These are phyloP conservation scores for Zelleria hepariella DNA, from an alignment of 2,888 invertebrate species.

Conservation along the genomic window DNA sequence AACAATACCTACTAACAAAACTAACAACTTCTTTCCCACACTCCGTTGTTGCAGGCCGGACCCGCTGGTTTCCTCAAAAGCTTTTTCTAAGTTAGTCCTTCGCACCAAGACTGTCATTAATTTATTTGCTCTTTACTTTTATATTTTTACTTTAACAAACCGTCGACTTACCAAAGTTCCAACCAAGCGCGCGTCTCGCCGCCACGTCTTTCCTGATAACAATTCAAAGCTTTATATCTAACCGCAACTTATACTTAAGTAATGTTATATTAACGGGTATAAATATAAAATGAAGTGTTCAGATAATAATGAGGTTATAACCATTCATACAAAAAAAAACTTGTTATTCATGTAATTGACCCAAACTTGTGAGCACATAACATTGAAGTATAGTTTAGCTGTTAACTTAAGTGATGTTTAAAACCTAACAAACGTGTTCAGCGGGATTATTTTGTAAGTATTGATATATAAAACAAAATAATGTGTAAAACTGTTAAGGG, in stretches of 20 bases:
- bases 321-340: neutral
- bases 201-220: slow-evolving; percentile 44
- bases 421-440: slow-evolving; percentile 63
- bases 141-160: slow-evolving; percentile 7
- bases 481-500: slow-evolving; percentile 60
- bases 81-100: slow-evolving; percentile 85
- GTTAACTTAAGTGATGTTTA: slow-evolving; percentile 63
- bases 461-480: slow-evolving; percentile 45
- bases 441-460: slow-evolving; percentile 67
- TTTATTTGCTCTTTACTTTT: slow-evolving; percentile 58
- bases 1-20: slow-evolving; percentile 23
- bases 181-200: slow-evolving; percentile 22
- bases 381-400: slow-evolving; percentile 60
- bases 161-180: slow-evolving; percentile 16
- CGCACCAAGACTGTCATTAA: slow-evolving; percentile 68
- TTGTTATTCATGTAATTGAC: slow-evolving; percentile 4
- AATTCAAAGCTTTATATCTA: slow-evolving; percentile 34
- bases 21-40: slow-evolving; percentile 43
- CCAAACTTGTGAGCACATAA: slow-evolving; percentile 57
- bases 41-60: slow-evolving; percentile 77
- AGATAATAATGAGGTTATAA: slow-evolving; percentile 38
- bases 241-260: slow-evolving; percentile 50
- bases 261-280: slow-evolving; percentile 31
- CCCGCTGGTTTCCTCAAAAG: slow-evolving; percentile 95
- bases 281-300: slow-evolving; percentile 63